Base-by-base conservation (phyloP, 2,888 invertebrate genomes). In the Scaptomyza caliginosa region DNA sequence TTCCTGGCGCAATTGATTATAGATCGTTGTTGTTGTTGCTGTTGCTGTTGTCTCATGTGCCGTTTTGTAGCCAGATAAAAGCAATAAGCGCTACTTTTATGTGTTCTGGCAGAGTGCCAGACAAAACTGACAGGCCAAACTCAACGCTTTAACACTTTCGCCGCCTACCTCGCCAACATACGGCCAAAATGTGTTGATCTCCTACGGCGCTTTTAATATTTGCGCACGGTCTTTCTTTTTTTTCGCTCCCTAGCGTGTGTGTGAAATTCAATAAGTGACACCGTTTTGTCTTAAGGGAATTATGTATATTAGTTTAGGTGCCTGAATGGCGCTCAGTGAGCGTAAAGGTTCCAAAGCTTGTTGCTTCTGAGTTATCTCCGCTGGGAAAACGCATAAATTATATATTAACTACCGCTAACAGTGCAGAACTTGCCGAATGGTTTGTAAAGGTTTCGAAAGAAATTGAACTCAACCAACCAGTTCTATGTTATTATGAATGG, bases 1-100 rank as follows among this genome's bases (percentile, higher is more conserved):
- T 46, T 21, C 64, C 64, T 52, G 48, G 34, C 59, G 51, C 86
- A 83, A 86, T 88, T 86, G 88, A 88, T 86, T 88, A 85, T 80
- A 75, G 75, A 88, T 80, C 76, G 65, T 74, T 60, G 62, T 11
- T 55, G 52, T 46, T 65, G 51, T 52, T 51, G 58, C 13, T n/a
- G 57, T 40, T 11, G 19, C 3, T 3, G 21, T 48, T 16, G 60
- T 54, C 62, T 58, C 45, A 39, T 65, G 71, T 62, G 73, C 60
- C 68, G 51, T 58, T 70, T 82, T 79, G 59, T 67, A 56, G 38
- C 64, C 64, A 67, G 77, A 81, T 82, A 82, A 82, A 83, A 71
- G 77, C 70, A 83, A 86, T 82, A 86, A 83, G 81, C 68, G 73
- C 48, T 57, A 32, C 49, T 40, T 83, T 81, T 76, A 71, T 86